Evolutionary conservation across 2,797 vertebrate genomes (phyloP), one percentile per base, ranked within the genome.

Genomic region (Anniella stebbinsi): DNA sequence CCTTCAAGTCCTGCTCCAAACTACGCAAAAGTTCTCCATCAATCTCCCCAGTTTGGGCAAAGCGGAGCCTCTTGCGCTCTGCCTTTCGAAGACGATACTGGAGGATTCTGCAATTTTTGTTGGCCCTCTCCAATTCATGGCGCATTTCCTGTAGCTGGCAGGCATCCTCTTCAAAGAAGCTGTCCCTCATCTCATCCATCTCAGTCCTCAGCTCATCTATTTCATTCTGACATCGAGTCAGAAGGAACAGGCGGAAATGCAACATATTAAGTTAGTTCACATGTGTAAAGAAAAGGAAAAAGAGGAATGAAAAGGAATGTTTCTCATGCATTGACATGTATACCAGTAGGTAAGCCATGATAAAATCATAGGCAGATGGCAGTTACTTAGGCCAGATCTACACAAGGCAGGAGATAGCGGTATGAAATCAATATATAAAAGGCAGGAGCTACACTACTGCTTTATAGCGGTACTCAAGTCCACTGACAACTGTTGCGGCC

Each of bases 151-250:
- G 99, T 91, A 99, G 97, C 95, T 99, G 99, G 92, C 98, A 99
- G 36, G 99, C 99, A 13, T 99, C 99, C 87, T 99, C 99, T 93
- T 99, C 99, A 76, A 99, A 99, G 97, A 99, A 99, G 78, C 98
- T 99, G 97, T 99, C 99, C 92, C 99, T 97, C 98, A 99, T 99
- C 96, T 99, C 99, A 6, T 99, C 99, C 99, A 99, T 99, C 96
- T 99, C 99, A 8, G 98, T 98, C 91, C 99, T 98, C 98, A 99
- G 98, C 95, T 99, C 99, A 89, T 99, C 98, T 86, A 99, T 99
- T 95, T 99, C 99, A n/a, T 95, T 98, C 99, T 99, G 93, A 72
- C 92, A 92, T 0, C 9, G 0, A 77, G 90, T 92, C 0, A 60
- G 95, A 90, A 93, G 5, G 54, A 70, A 90, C 48, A 88, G 0